These are phyloP conservation scores for Dynastes grantii DNA, from an alignment of 2,888 invertebrate species.

Conservation along the genomic window DNA sequence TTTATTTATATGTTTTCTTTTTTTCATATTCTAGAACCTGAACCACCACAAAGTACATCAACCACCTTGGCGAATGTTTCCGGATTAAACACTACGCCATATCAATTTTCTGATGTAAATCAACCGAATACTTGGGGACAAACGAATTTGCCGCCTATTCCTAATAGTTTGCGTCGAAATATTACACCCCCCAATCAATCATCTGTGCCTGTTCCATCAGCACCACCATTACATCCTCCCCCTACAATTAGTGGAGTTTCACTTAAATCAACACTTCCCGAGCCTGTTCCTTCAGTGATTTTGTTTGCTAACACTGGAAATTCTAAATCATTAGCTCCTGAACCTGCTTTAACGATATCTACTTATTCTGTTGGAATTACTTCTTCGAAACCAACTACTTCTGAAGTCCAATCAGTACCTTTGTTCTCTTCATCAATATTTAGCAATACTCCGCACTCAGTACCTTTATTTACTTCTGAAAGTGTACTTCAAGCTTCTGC, in stretches of 20 bases:
- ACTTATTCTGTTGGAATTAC: constrained; percentile 5
- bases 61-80: not conserved
- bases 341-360: constrained; percentile 7
- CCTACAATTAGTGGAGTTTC: not conserved
- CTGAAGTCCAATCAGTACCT: constrained; percentile 3
- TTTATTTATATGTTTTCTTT: not conserved
- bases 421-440: not conserved
- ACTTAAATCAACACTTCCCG: not conserved
- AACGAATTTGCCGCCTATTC: not conserved
- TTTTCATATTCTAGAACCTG: constrained; percentile 11
- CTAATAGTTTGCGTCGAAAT: not conserved
- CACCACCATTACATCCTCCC: not conserved
- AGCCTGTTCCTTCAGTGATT: not conserved
- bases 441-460: not conserved
- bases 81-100: constrained; percentile 13
- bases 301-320: constrained; percentile 8
- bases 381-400: not conserved
- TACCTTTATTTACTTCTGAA: not conserved
- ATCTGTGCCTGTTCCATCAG: not conserved
- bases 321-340: not conserved
- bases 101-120: constrained; percentile 9
- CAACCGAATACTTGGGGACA: constrained; percentile 3
- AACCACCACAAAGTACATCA: constrained; percentile 5
- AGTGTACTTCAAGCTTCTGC: not conserved
- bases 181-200: constrained; percentile 2